Percentiles rank a stretch among this genome's conserved stretches.
Evolutionary conservation across 2,888 invertebrate species (phyloP).

Genomic region (Temnothorax ravouxi): DNA sequence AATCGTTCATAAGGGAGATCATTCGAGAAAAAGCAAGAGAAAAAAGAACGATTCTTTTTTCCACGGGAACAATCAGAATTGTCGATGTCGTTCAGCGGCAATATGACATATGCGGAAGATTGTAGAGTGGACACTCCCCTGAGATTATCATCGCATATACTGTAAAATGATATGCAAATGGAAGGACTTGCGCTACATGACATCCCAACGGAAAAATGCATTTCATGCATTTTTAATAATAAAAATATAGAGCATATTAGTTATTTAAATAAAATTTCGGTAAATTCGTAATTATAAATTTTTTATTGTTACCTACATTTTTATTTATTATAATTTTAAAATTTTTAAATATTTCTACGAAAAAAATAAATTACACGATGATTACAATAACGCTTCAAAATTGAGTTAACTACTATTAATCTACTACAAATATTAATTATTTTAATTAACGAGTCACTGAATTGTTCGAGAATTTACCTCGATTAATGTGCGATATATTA

Average conservation of each 20-base stretch:
- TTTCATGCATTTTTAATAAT: slow-evolving; percentile 57
- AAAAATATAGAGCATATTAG: slow-evolving; percentile 37
- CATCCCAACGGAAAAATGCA: slow-evolving; percentile 42
- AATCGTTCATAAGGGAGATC: not conserved
- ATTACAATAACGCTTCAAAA: not conserved
- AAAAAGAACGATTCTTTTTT: slow-evolving; percentile 8
- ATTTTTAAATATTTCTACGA: not conserved
- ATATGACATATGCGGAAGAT: slow-evolving; percentile 40
- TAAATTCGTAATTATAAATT: slow-evolving; percentile 7
- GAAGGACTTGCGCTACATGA: slow-evolving; percentile 7
- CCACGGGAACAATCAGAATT: slow-evolving; percentile 33
- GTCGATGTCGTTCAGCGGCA: slow-evolving; percentile 33
- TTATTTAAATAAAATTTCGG: slow-evolving; percentile 28
- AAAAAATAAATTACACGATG: not conserved
- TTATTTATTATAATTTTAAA: not conserved
- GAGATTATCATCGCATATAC: slow-evolving; percentile 38
- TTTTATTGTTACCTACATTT: not conserved
- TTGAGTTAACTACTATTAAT: not conserved
- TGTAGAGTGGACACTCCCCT: slow-evolving; percentile 37
- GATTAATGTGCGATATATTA: slow-evolving; percentile 18
- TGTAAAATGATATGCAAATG: slow-evolving; percentile 53
- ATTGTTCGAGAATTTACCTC: slow-evolving; percentile 13
- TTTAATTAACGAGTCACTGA: not conserved
- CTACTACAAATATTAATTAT: not conserved
- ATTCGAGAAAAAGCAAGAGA: not conserved